Base-by-base conservation (phyloP, 2,113 vertebrate species). In the Geococcyx californianus region DNA sequence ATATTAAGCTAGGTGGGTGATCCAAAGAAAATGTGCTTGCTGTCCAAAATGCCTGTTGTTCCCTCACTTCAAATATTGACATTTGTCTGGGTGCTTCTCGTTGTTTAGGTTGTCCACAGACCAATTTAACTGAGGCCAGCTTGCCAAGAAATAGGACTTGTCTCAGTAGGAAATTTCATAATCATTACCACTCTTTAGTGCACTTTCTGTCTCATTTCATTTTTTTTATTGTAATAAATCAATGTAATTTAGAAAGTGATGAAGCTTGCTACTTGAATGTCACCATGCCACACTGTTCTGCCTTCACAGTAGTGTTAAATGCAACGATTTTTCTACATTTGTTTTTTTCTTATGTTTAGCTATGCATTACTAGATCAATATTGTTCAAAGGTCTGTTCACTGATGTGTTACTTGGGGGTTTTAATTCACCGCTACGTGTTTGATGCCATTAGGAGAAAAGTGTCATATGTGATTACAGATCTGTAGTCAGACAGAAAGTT, bases 1-100 rank as follows among this genome's bases (percentile, higher is more conserved):
- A 54, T 55, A 67, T 84, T 94, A 81, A 96, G 91, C 93, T 91
- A 86, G 33, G 31, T 93, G 21, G 16, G 19, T 90, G 73, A 89
- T 98, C 96, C 97, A 98, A 98, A 97, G 93, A 97, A 98, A 98
- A 97, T 95, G 87, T 87, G n/a, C 67, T 91, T 89, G 79, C 77
- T 92, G 70, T 97, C 97, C 95, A 98, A 97, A 95, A 96, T 95
- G 93, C 96, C 66, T 92, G 81, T 96, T 96, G 70, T 94, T 81
- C 89, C 79, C 81, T 95, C 87, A 92, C 74, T 98, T 98, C 95
- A 97, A 98, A 98, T 97, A 97, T 93, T 98, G 96, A 98, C 87
- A 75, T 97, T 98, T 93, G 94, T 97, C 97, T 98, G 96, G 79
- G 96, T 97, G 93, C 97, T 88, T 97, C 88, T 97, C 79, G 3